Base-by-base conservation (phyloP, 2,888 invertebrate genomes). In the Ochlodes sylvanus region DNA sequence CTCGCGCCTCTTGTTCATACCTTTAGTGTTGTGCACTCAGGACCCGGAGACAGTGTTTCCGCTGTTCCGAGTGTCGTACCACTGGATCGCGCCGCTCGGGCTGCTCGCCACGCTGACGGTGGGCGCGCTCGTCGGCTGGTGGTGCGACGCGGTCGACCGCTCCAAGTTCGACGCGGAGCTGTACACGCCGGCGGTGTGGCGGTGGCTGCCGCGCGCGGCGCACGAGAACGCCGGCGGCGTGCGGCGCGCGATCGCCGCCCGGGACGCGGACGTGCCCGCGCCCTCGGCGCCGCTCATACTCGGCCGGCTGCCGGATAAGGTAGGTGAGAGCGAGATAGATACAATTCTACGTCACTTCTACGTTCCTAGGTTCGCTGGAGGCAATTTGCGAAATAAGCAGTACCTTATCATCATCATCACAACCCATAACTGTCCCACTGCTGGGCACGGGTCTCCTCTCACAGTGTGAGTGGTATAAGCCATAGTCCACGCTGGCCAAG, bases 51-150 rank as follows among this genome's bases (percentile, higher is more conserved):
- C 84, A 42, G 93, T 96, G 57, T 97, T 97, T 83, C 96, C 96
- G 0, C 82, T 97, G 14, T 97, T 97, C 87, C 95, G 96, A 10
- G 79, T 97, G 55, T 97, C 97, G 0, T 97, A 97, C 84, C 95
- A 97, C 82, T 97, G 97, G 97, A 96, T 97, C 69, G 96, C 97
- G 47, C 96, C 96, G 0, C 90, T 97, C 62, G 97, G 97, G 0
- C 93, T 96, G 0, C 61, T 94, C 0, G 94, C 95, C 0, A 96
- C 96, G 0, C 79, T 97, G 19, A 67, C 95, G 0, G 95, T 97
- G 0, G 97, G 97, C 0, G 89, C 95, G 2, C 76, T 96, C 15
- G 95, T 96, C n/a, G 93, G 92, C 2, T 89, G 82, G 79, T 71
- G 85, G 19, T 86, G 83, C 67, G 93, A 93, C 75, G 76, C 77